Evolutionary conservation across 2,888 invertebrate species (phyloP).

Genomic region (Cheiracanthium punctorium): DNA sequence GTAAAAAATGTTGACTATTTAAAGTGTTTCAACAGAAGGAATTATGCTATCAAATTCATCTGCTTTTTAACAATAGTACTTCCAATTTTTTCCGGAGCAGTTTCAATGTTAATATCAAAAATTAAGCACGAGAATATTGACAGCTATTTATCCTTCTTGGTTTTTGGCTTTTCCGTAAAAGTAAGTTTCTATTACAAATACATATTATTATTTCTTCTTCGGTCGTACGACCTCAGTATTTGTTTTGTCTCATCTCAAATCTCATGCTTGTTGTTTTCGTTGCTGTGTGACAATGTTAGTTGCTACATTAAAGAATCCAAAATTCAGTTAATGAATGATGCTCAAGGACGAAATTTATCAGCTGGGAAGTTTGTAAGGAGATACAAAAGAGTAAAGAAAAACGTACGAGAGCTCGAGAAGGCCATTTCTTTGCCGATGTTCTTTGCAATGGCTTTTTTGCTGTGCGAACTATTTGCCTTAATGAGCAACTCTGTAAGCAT

Average conservation of each 20-base stretch:
- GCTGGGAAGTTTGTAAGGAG: slow-evolving; percentile 19
- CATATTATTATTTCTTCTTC: slow-evolving; percentile 30
- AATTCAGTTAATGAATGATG: background rate
- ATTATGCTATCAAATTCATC: slow-evolving; percentile 12
- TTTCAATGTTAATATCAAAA: slow-evolving; percentile 46
- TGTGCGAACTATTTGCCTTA: slow-evolving; percentile 46
- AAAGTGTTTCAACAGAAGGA: background rate
- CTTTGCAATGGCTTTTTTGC: slow-evolving; percentile 39
- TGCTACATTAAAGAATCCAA: slow-evolving; percentile 25
- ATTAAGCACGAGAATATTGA: slow-evolving; percentile 26
- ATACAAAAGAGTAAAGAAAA: slow-evolving; percentile 37
- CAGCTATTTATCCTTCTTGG: slow-evolving; percentile 30
- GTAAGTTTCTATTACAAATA: slow-evolving; percentile 49
- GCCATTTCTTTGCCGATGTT: slow-evolving; percentile 59
- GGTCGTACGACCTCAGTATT: slow-evolving; percentile 45
- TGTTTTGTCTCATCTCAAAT: slow-evolving; percentile 49
- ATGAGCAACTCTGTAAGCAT: slow-evolving; percentile 55
- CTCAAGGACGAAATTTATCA: background rate
- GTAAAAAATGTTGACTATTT: background rate
- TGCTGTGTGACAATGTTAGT: slow-evolving; percentile 27
- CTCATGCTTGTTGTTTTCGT: slow-evolving; percentile 41
- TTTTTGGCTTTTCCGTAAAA: slow-evolving; percentile 11
- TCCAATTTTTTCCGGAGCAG: slow-evolving; percentile 40
- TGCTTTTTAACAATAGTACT: slow-evolving; percentile 34
- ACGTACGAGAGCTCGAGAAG: slow-evolving; percentile 31